Base-by-base conservation (phyloP, 2,113 vertebrate species). In the Lophotis ruficrista region DNA sequence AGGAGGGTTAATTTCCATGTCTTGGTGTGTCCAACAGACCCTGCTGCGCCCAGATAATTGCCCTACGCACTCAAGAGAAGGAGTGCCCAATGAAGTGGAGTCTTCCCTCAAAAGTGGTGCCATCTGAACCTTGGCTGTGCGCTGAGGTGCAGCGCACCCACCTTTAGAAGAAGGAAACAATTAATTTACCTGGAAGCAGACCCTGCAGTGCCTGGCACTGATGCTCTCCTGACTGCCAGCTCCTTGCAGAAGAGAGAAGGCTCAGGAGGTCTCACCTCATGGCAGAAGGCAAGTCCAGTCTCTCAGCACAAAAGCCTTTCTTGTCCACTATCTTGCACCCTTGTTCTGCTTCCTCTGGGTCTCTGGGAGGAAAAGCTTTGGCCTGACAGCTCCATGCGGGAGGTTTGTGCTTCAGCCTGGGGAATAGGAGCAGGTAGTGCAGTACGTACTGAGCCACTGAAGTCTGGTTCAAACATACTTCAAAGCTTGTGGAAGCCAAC, bases 391-490 rank as follows among this genome's bases (percentile, higher is more conserved):
- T 96, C 38, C 43, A 43, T 4, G 4, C 41, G 8, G 91, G 95
- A 76, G 94, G 87, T 95, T 69, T 97, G 89, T 1, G 11, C 87
- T 79, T 87, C 87, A 96, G 89, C 69, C 83, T 71, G 57, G 89
- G 87, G 93, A 97, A 91, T 31, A 17, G 78, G 87, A 97, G 78
- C 12, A 4, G 73, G 84, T 64, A 97, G 84, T 94, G 61, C 57
- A 96, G 96, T 89, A 87, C 2, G 4, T 51, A 92, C 89, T 61
- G 81, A 93, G 89, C 81, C 95, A 96, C 96, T 96, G 96, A 97
- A 96, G 96, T 97, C 89, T 96, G 91, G 83, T 96, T 97, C 96
- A 95, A 95, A 96, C 70, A 33, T 79, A 95, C 95, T 96, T 96
- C 96, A 97, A 97, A 97, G 96, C 65, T 94, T 24, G 24, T 53